Base-by-base conservation (phyloP, 2,113 vertebrate species). In the Dasyprocta punctata region DNA sequence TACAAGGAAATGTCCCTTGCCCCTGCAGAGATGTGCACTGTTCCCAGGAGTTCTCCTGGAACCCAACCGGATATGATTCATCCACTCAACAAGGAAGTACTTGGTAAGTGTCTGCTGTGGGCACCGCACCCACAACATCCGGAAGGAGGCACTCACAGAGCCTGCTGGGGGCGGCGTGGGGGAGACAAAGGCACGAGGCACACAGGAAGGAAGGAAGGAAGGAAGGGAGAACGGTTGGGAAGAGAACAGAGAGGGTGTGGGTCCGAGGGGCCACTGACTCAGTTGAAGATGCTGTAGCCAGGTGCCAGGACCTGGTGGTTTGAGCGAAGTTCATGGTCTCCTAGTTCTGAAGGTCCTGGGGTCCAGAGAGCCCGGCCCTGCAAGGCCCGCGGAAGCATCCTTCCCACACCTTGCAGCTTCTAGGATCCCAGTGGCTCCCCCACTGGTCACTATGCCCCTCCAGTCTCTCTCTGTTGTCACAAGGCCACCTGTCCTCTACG, bases 71-170 rank as follows among this genome's bases (percentile, higher is more conserved):
- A 30, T 24, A 19, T 7, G 26, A 47, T 47, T 54, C n/a, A 14
- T 12, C 44, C 54, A 52, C 12, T 82, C 47, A 6, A 30, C 44
- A 49, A 17, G 56, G 26, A 58, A 19, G 11, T 60, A 3, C 80
- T 47, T 38, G 28, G 20, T 28, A 3, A 47, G n/a, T 11, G 65
- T 10, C 41, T 24, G 2, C 33, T 38, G 24, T 13, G 87, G 84
- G 36, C n/a, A 4, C 0, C 0, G 17, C n/a, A 6, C 0, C 0
- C 6, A 60, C 52, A 3, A 28, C 1, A 1, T 33, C 41, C 16
- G 7, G 85, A 71, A 38, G 89, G 41, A 47, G 22, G 38, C 9
- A 11, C 71, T 71, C 19, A 10, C 67, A 26, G 38, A 26, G 38
- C 26, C 26, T 17, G 73, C 5, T 47, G 73, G 24, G 41, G 5